Percentiles rank a stretch among this genome's conserved stretches.
Evolutionary conservation across 2,797 vertebrate species (phyloP).

Genomic region (Poecile montanus): DNA sequence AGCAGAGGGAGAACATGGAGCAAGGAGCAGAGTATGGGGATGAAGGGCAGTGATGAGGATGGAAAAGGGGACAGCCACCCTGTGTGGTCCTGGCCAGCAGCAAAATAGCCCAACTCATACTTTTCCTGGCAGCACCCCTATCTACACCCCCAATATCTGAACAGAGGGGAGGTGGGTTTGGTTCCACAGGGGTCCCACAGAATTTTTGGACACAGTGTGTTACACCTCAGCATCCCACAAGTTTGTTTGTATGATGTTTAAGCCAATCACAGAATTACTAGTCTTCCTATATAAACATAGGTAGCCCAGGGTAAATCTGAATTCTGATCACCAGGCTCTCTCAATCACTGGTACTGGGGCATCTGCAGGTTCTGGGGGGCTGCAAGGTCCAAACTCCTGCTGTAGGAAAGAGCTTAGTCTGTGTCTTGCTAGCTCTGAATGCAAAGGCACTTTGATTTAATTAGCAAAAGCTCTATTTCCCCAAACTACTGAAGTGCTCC

Average conservation of each 20-base stretch:
- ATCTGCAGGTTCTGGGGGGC: background rate
- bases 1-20: fast-evolving
- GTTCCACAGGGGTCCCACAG: background rate
- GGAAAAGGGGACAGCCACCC: background rate
- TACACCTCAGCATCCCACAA: background rate
- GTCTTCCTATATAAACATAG: too few species aligned
- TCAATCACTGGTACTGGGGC: too few species aligned
- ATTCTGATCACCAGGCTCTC: too few species aligned
- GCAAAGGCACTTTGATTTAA: background rate
- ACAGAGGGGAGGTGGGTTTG: background rate
- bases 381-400: background rate
- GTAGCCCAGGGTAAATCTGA: too few species aligned
- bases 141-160: background rate
- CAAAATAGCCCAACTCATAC: too few species aligned
- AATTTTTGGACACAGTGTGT: background rate
- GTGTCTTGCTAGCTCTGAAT: background rate
- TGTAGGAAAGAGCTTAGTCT: fast-evolving
- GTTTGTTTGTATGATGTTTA: too few species aligned
- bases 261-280: too few species aligned
- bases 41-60: background rate
- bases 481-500: background rate
- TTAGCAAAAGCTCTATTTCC: background rate
- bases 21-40: background rate
- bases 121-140: too few species aligned
- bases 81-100: too few species aligned